These are phyloP conservation scores for Stictocephala bisonia DNA, from an alignment of 2,888 invertebrate genomes.

Conservation along the genomic window DNA sequence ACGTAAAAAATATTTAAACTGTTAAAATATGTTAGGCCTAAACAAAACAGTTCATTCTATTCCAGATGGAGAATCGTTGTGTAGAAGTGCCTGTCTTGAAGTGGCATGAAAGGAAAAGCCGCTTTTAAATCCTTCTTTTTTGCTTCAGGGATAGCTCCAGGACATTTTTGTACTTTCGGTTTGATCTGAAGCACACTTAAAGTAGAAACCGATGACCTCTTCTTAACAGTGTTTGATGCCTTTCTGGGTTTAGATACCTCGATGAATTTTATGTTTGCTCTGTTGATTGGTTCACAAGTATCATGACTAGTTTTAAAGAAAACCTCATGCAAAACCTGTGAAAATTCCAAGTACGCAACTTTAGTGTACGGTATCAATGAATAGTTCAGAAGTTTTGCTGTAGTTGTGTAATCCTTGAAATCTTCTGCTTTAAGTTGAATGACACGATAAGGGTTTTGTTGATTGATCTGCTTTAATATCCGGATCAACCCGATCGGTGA, in stretches of 20 bases:
- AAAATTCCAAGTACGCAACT: conserved; percentile 9
- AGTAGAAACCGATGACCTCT: too few relatives aligned
- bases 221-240: too few relatives aligned
- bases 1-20: too few relatives aligned
- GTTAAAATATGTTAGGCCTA: too few relatives aligned
- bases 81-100: conserved; percentile 9
- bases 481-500: not conserved
- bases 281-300: conserved; percentile 23
- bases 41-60: too few relatives aligned
- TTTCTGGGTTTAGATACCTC: conserved; percentile 28
- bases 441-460: not conserved
- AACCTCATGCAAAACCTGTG: not conserved
- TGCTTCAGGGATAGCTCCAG: not conserved
- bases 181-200: not conserved
- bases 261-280: conserved; percentile 20
- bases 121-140: conserved; percentile 2
- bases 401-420: conserved; percentile 34
- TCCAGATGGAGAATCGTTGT: too few relatives aligned
- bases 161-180: not conserved
- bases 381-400: conserved; percentile 40
- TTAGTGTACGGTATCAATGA: conserved; percentile 26
- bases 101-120: conserved; percentile 3
- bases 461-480: not conserved
- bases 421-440: conserved; percentile 36
- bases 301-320: conserved; percentile 32